Evolutionary conservation across 2,113 vertebrate genomes (phyloP), one percentile per base, ranked within the genome.

Genomic region (Alexandromys fortis): DNA sequence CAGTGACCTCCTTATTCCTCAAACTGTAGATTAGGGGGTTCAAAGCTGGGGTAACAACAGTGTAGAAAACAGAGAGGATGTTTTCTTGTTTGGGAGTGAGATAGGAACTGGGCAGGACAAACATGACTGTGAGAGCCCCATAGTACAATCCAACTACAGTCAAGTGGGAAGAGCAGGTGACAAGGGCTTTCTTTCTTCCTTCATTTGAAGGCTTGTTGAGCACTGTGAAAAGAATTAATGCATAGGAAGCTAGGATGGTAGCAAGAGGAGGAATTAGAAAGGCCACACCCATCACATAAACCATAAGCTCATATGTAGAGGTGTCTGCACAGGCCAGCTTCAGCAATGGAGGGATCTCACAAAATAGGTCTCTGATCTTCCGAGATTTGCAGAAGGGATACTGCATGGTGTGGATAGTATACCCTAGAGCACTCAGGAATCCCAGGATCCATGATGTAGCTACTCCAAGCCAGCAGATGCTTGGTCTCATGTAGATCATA

Each of bases 91-190:
- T 63, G 38, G 96, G 63, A 45, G 19, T 96, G 21, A 96, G 93
- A 5, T 91, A 95, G 58, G 96, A 95, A 58, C 85, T 93, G 38
- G 97, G 97, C n/a, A 94, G 83, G 61, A 97, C 77, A 35, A 97
- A 98, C 92, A 97, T 92, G 4, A 92, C 87, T 19, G 67, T 75
- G 63, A 96, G 94, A 52, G 94, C 89, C 68, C 94, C 88, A 88
- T 97, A 98, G 52, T 94, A 97, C 42, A 97, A 90, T 1, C 92
- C 92, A 14, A 98, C 97, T 35, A 97, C 96, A 55, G 78, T 96
- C 47, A 98, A 81, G 73, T 98, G 97, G 22, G 97, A 98, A 52
- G 95, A 96, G 45, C 97, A 97, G 0, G 96, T 98, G 61, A 95
- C 19, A 21, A 98, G 93, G 1, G 95, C 95, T 93, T 98, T 98